Percentiles rank a stretch among this genome's conserved stretches.
Conservation (phyloP, 2,113 vertebrate species). For the Aplodontia rufa region DNA sequence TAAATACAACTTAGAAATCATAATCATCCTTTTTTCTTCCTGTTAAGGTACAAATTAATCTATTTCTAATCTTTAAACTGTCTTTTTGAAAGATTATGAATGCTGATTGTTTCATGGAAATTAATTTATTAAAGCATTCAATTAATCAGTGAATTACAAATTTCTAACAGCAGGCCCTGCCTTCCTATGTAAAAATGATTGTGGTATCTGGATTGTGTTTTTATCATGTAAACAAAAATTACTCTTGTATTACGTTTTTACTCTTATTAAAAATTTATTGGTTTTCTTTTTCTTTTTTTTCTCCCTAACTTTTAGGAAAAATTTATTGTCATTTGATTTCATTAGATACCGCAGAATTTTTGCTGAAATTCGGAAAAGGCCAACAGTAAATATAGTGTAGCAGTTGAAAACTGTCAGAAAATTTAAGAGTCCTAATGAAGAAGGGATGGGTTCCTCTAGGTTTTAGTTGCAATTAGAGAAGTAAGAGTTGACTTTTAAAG, state of each 20-base stretch:
- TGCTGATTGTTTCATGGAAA: not conserved
- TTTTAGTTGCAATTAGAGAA: not conserved
- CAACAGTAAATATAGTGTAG: not conserved
- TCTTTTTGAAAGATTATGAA: not conserved
- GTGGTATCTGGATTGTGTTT: not conserved
- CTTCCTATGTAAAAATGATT: slow-evolving; percentile 41
- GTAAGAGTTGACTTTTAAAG: slow-evolving; percentile 19
- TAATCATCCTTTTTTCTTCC: not conserved
- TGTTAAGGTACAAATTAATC: not conserved
- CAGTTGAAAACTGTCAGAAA: slow-evolving; percentile 32
- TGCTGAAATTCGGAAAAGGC: slow-evolving; percentile 2
- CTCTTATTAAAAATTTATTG: not conserved
- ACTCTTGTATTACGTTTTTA: not conserved
- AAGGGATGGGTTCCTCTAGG: not conserved
- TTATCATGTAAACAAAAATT: not conserved
- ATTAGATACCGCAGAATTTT: not conserved
- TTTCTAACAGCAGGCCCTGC: not conserved
- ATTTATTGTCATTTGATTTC: not conserved
- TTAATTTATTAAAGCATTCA: not conserved
- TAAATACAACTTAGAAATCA: not conserved
- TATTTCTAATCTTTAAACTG: not conserved
- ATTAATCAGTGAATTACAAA: not conserved
- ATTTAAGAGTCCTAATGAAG: not conserved
- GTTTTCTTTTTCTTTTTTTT: not conserved
- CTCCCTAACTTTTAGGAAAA: not conserved